Conservation (phyloP, 2,797 vertebrate species). For the Smutsia gigantea region DNA sequence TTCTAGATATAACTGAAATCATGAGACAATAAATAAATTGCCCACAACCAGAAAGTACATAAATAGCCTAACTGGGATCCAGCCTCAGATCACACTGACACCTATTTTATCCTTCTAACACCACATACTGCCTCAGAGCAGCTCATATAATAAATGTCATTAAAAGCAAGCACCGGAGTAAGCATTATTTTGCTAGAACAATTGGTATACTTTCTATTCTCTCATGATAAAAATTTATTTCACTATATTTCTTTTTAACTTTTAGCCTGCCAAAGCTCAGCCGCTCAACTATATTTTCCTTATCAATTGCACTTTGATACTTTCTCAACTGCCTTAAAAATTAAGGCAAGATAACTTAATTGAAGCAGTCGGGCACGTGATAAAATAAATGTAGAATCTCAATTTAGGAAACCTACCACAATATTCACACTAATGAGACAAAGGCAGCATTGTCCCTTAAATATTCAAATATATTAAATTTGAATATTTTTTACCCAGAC, state of each 20-base stretch:
- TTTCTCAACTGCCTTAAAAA: neutral
- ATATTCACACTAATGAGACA: slow-evolving; percentile 26
- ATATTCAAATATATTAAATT: neutral
- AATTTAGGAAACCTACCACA: neutral
- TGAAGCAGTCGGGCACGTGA: neutral
- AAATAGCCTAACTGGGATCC: neutral
- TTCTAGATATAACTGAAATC: neutral
- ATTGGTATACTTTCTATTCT: neutral
- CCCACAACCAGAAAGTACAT: neutral
- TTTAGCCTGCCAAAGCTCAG: neutral
- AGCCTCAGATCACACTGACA: neutral
- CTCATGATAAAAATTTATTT: neutral
- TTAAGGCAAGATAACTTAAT: neutral
- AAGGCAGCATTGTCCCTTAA: neutral
- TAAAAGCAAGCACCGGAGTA: neutral
- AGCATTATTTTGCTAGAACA: neutral
- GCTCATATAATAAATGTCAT: neutral
- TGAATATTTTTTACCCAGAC: neutral
- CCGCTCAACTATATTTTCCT: neutral
- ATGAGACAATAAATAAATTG: neutral
- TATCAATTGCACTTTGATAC: neutral
- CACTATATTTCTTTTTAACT: neutral
- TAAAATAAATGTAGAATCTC: neutral
- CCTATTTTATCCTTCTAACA: neutral
- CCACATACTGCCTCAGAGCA: neutral